Evolutionary conservation across 2,113 vertebrate species (phyloP), one percentile per base, ranked within the genome.

Genomic region (Gila orcuttii): DNA sequence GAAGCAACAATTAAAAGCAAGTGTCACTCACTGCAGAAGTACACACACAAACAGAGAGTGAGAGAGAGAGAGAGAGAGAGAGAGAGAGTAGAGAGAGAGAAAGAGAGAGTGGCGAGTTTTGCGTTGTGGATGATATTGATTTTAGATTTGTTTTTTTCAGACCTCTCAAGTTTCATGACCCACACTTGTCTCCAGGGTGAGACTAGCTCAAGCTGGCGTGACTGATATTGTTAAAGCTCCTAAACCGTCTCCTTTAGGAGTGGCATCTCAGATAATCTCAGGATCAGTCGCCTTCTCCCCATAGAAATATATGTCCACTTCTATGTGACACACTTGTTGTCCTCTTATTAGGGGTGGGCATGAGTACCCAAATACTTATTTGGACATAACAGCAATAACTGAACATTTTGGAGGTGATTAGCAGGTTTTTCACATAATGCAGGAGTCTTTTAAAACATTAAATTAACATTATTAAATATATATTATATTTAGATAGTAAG

Each of bases 71-170:
- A 91, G 91, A 90, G 90, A 84, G 4, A 93, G 93, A 90, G 91
- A 91, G 91, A 90, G 90, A 68, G 76, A 28, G 91, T 7, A 93
- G 93, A 90, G 91, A 91, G 91, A 90, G 90, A 68, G 76, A 28
- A 91, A 90, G 86, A 36, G 88, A 91, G 92, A 93, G 93, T 92
- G 89, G 91, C 91, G 91, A 90, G 90, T 90, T 94, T 93, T 93
- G 93, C 90, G 93, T 94, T 89, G 90, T 89, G 93, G 92, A 86
- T 87, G 91, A 90, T 95, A 95, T 95, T 94, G 95, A 95, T 95
- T 95, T 93, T 93, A 95, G 94, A 95, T 95, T 95, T 95, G 94
- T 94, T 95, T 94, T 95, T 94, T 94, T 95, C 93, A 94, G 94
- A 94, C 86, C 94, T 93, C 94, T 94, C 93, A 91, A 94, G 93